Evolutionary conservation across 2,797 vertebrate species (phyloP), one percentile per base, ranked within the genome.

Genomic region (Labroides dimidiatus): DNA sequence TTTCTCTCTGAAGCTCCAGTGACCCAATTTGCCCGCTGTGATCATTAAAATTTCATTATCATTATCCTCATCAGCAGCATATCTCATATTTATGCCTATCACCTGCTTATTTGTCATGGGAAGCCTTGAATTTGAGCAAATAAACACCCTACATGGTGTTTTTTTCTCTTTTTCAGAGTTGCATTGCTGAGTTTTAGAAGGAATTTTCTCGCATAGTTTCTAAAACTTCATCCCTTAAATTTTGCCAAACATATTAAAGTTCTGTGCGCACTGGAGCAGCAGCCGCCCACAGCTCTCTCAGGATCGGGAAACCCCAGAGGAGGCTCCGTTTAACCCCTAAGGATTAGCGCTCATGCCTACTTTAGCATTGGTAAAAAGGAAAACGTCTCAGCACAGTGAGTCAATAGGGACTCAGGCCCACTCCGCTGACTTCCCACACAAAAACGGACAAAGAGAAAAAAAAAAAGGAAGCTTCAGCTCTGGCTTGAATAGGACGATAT

Each of bases 261-360:
- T 72, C 48, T 65, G 55, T 41, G 59, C 71, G 75, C 47, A 16
- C 61, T 64, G 44, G 56, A 60, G 79, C 71, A 80, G 67, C 85
- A 77, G 68, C 85, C 85, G 65, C 89, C 92, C 91, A 83, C 91
- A 74, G 84, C 81, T 92, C 91, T 91, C 89, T 88, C 87, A 91
- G 77, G 82, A 85, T 83, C 66, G 78, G 76, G 69, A 89, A 84
- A 70, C 80, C 87, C 87, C 85, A 80, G 73, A 78, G 76, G 85
- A 92, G 83, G 76, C 85, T 90, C 76, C 87, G 76, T 93, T 93
- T 92, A 93, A 92, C 91, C 92, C 91, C 81, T 63, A 59, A 88
- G 93, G 94, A 95, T 95, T 94, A 94, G 91, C 50, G 72, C 86
- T 91, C 91, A 91, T 93, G 91, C 90, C 88, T 94, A 72, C 92